phyloP scores from a whole-genome alignment of 2,888 invertebrate genomes.

The Phorcus lineatus region DNA sequence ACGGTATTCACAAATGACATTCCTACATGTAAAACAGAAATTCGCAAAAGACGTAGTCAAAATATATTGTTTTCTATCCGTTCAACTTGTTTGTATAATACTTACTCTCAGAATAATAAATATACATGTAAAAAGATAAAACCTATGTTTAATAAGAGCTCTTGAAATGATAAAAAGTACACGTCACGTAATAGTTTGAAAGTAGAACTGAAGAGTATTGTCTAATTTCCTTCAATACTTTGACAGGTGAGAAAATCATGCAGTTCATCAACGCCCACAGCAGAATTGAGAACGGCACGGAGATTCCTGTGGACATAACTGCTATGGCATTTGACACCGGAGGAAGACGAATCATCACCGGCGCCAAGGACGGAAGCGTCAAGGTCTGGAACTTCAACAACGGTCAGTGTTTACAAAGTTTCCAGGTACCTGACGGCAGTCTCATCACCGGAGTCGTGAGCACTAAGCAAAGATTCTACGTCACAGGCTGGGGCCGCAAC shows the following conservation, averaged over 20 bases:
- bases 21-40: no score
- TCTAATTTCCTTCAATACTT: no score
- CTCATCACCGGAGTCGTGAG: slow-evolving; percentile 79
- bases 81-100: no score
- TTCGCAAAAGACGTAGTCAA: no score
- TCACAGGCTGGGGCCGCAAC: slow-evolving; percentile 85
- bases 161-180: no score
- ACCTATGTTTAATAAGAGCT: no score
- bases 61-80: no score
- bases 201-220: no score
- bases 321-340: slow-evolving; percentile 86
- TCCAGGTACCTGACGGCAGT: slow-evolving; percentile 79
- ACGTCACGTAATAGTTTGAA: no score
- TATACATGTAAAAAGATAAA: no score
- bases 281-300: slow-evolving; percentile 81
- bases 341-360: slow-evolving; percentile 84
- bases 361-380: slow-evolving; percentile 86
- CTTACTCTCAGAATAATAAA: no score
- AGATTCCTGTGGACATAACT: slow-evolving; percentile 84
- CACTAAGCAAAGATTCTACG: slow-evolving; percentile 81
- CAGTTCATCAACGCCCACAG: slow-evolving; percentile 78
- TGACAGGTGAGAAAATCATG: slow-evolving; percentile 76
- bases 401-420: slow-evolving; percentile 83
- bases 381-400: slow-evolving; percentile 92
- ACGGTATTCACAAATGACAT: no score